phyloP scores from a whole-genome alignment of 2,888 invertebrate species.

The Hecatera dysodea region DNA sequence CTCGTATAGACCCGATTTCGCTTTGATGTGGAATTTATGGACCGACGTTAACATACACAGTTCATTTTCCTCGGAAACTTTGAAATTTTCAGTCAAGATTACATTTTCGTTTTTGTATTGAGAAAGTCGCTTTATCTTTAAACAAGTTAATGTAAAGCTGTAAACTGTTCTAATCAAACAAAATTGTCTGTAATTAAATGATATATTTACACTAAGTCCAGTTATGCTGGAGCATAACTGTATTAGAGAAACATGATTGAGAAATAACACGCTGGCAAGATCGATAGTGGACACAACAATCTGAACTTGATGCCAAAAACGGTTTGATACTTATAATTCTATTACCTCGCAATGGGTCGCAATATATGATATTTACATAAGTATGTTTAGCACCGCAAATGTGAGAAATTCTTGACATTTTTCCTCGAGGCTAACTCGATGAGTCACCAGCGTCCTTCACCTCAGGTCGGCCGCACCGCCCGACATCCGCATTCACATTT shows the following conservation, averaged over 20 bases:
- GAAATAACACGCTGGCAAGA: conserved; percentile 14
- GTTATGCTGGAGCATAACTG: too few species aligned
- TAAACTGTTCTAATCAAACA: background rate
- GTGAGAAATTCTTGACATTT: conserved; percentile 74
- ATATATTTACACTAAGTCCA: background rate
- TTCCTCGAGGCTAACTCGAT: conserved; percentile 76
- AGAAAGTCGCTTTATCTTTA: conserved; percentile 10
- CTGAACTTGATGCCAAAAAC: conserved; percentile 1
- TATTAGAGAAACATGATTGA: background rate
- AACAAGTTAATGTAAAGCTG: background rate
- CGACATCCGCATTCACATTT: conserved; percentile 84
- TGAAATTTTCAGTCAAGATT: conserved; percentile 2
- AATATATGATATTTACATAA: conserved; percentile 48
- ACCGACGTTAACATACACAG: conserved; percentile 18
- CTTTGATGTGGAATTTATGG: conserved; percentile 67
- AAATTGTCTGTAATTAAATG: background rate
- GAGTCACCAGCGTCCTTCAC: conserved; percentile 88
- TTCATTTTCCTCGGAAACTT: conserved; percentile 18
- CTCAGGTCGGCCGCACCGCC: conserved; percentile 75
- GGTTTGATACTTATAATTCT: conserved; percentile 10
- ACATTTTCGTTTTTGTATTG: conserved; percentile 1
- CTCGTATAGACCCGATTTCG: conserved; percentile 67
- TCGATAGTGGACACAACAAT: conserved; percentile 3
- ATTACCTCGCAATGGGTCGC: conserved; percentile 34
- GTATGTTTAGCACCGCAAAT: conserved; percentile 39